Base-by-base conservation (phyloP, 2,797 vertebrate species). In the Serranus cabrilla region DNA sequence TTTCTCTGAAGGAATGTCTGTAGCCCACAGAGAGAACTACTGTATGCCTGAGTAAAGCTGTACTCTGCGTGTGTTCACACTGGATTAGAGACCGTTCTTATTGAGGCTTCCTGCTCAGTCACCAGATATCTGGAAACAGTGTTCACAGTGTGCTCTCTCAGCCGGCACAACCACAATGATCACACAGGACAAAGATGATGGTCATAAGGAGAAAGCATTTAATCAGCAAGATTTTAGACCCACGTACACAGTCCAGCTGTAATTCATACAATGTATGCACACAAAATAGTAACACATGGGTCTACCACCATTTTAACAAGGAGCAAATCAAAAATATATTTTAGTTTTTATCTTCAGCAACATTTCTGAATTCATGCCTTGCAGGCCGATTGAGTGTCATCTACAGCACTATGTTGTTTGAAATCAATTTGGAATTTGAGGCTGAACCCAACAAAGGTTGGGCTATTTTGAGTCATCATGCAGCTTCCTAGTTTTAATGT, bases 201-300 rank as follows among this genome's bases (percentile, higher is more conserved):
- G 64, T 72, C 59, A 39, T 71, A 56, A 78, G 56, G 75, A 84
- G 34, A 34, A 76, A 86, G 61, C 65, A 25, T 85, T 86, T 88
- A 88, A 78, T 89, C 66, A 81, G 73, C 61, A 79, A 39, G 63
- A 73, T 50, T 75, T 80, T 23, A 50, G 63, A 82, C 55, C 68
- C 42, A 75, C 62, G 73, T 59, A 72, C 59, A 80, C 81, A 82
- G 81, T 85, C 80, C 82, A 83, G 74, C 71, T 87, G 65, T 63
- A 75, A 58, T 65, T 81, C 45, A 78, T 50, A 73, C 66, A 77
- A 34, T 62, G 13, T 46, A 65, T 65, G 67, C 74, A 81, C 63
- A 84, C 56, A 72, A 68, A 85, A 64, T 61, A 62, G 62, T 80
- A 76, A 70, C 63, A 75, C 40, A n/a, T 57, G 43, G 54, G 54